phyloP scores from a whole-genome alignment of 2,888 invertebrate species.

The Pollenia labialis region DNA sequence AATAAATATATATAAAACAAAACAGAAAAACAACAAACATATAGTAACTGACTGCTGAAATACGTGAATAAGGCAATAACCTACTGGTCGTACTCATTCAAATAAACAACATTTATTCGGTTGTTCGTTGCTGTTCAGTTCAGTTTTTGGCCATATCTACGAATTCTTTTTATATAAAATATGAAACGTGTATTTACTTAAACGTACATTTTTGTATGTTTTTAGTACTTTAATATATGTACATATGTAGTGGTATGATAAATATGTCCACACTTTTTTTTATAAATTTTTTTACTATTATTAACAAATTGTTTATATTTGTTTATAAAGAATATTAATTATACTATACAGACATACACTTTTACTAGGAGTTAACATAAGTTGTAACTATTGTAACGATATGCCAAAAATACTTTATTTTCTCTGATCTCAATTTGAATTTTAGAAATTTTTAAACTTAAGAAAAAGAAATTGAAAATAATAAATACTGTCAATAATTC shows the following conservation, averaged over 20 bases:
- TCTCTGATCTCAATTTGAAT: slow-evolving; percentile 24
- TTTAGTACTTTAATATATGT: not conserved
- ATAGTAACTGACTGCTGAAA: slow-evolving; percentile 39
- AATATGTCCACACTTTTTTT: slow-evolving; percentile 47
- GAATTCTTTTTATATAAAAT: slow-evolving; percentile 31
- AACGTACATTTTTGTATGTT: not conserved
- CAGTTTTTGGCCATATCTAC: slow-evolving; percentile 44
- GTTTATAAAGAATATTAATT: slow-evolving; percentile 53
- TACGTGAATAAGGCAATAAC: slow-evolving; percentile 72
- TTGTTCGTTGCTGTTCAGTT: slow-evolving; percentile 6
- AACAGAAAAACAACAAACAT: slow-evolving; percentile 30
- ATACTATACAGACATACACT: not conserved
- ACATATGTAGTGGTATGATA: slow-evolving; percentile 9
- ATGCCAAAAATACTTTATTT: slow-evolving; percentile 21
- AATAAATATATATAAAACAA: slow-evolving; percentile 38
- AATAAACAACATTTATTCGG: slow-evolving; percentile 21
- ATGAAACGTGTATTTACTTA: slow-evolving; percentile 32
- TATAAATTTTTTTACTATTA: slow-evolving; percentile 13
- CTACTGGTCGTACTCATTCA: slow-evolving; percentile 48
- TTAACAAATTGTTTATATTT: slow-evolving; percentile 55
- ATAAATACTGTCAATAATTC: not conserved
- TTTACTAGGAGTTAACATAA: not conserved
- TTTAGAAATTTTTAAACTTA: not conserved
- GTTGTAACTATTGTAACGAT: not conserved
- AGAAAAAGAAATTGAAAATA: not conserved